Evolutionary conservation across 2,888 invertebrate genomes (phyloP), one percentile per base, ranked within the genome.

Genomic region (Athalia rosae): DNA sequence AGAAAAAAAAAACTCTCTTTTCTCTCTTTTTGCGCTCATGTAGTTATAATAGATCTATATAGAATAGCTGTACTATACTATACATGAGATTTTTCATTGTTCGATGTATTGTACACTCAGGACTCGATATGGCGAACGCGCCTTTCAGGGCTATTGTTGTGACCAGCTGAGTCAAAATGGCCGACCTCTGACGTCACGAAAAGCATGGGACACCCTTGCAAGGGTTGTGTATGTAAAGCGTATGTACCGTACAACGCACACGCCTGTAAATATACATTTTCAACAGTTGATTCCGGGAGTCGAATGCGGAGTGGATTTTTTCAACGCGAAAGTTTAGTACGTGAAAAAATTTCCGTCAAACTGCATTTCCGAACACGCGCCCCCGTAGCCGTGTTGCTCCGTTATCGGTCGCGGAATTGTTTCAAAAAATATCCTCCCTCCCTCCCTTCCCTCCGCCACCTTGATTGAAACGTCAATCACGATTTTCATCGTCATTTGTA

Each of bases 161-260:
- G 80, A 86, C 87, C 88, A 89, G 88, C 88, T 88, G 88, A 88
- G 89, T 86, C 87, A 89, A 89, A 89, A 89, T 89, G 89, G 89
- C 89, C 87, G 84, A 84, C 69, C 77, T 56, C 85, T 80, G 79
- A 67, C 73, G 61, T 74, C 76, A 48, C 79, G 86, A 85, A 87
- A 86, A 86, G 87, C 87, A 87, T 82, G 64, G 63, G 81, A 84
- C 82, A 81, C 83, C 81, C 80, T 80, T 79, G 41, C 48, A 73
- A 61, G 28, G 8, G 15, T 4, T n/a, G 4, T n/a, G 74, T 48
- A 59, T 45, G 56, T 58, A 15, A 58, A 15, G 6, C 9, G 50
- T 11, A 50, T 45, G 45, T 58, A 43, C 28, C 28, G 28, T 45
- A 4, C 9, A 43, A 4, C 41, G 58, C 11, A 48, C 1, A n/a